These are phyloP conservation scores for Laticauda laticaudata DNA, from an alignment of 2,113 vertebrate species.

Conservation along the genomic window DNA sequence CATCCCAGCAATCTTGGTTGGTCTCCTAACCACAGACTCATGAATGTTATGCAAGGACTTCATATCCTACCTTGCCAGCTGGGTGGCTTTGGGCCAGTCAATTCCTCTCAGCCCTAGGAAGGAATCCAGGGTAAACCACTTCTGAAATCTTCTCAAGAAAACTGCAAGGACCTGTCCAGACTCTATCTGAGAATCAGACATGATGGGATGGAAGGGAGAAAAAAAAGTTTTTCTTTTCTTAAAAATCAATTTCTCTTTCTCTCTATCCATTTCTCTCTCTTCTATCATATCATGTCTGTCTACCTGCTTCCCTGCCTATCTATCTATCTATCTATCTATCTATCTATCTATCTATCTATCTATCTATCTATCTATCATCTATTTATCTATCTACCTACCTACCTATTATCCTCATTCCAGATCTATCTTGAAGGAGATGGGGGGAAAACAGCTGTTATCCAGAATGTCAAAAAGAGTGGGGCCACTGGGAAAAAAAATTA, in stretches of 20 bases:
- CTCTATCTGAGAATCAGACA: not conserved
- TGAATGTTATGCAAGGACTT: rapidly evolving
- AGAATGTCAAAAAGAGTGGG: not conserved
- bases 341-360: too few relatives aligned
- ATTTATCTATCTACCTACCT: not conserved
- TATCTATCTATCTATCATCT: too few relatives aligned
- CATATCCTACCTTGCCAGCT: not conserved
- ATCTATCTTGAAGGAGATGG: not conserved
- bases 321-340: too few relatives aligned
- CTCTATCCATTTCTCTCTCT: not conserved
- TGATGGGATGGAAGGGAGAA: not conserved
- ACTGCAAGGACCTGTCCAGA: not conserved
- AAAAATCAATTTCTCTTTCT: not conserved
- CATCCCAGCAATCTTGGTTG: not conserved
- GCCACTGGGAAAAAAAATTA: not conserved
- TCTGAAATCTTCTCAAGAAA: not conserved
- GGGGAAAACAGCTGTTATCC: not conserved
- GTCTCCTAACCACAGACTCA: not conserved
- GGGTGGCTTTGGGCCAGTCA: not conserved
- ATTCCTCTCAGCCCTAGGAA: not conserved
- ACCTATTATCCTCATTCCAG: not conserved
- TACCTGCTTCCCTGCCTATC: too few relatives aligned
- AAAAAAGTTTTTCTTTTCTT: not conserved
- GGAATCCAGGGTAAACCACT: not conserved
- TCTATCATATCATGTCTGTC: too few relatives aligned